Evolutionary conservation across 2,113 vertebrate genomes (phyloP).

Genomic region (Centropristis striata): DNA sequence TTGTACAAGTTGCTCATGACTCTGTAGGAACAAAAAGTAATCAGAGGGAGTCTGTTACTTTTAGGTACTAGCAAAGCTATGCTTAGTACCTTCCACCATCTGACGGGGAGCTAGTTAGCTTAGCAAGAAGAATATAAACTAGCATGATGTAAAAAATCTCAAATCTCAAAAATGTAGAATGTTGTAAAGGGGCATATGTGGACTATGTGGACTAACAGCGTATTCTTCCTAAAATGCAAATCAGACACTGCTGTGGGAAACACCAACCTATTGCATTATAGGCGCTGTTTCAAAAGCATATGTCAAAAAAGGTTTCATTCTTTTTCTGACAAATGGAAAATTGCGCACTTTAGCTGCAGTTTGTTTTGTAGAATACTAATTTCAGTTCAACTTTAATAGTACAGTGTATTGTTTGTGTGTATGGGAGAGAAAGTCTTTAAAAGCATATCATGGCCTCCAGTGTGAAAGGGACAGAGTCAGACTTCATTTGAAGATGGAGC

Average conservation of each 20-base stretch:
- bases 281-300: no score
- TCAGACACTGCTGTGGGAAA: neutral
- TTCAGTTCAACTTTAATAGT: conserved; percentile 53
- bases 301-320: neutral
- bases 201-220: neutral
- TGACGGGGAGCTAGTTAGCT: no score
- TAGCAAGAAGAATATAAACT: no score
- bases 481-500: conserved; percentile 55
- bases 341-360: neutral
- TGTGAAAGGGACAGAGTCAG: conserved; percentile 37
- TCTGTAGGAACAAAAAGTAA: no score
- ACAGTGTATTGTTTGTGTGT: neutral
- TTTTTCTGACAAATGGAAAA: neutral
- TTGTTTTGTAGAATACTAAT: neutral
- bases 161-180: no score
- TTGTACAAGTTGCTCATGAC: no score
- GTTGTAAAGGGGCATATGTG: no score
- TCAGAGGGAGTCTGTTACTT: no score
- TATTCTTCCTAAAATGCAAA: no score
- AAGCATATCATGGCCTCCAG: conserved; percentile 84
- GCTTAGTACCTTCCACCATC: no score
- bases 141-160: no score
- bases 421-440: neutral
- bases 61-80: no score
- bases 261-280: neutral